Percentiles rank a stretch among this genome's conserved stretches.
These are phyloP conservation scores for Criorhina ranunculi DNA, from an alignment of 2,888 invertebrate genomes.

Conservation along the genomic window DNA sequence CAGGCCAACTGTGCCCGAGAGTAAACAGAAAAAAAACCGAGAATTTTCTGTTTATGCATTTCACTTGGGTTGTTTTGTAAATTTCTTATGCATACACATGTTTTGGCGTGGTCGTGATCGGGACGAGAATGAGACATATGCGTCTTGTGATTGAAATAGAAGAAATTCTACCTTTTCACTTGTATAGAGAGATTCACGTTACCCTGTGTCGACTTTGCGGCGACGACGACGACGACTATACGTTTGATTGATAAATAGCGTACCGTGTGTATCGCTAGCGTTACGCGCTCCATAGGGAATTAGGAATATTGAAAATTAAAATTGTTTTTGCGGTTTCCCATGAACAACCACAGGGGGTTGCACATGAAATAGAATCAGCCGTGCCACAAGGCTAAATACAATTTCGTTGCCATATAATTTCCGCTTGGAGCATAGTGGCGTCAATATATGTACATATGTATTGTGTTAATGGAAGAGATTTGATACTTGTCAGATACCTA, in stretches of 20 bases:
- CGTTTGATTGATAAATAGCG: slow-evolving; percentile 28
- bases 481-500: neutral
- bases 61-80: slow-evolving; percentile 2
- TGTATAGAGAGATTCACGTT: neutral
- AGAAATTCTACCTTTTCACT: neutral
- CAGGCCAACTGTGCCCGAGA: neutral
- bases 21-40: neutral
- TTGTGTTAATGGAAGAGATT: slow-evolving; percentile 1
- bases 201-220: slow-evolving; percentile 32
- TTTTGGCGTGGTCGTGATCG: slow-evolving; percentile 9
- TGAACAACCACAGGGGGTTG: neutral
- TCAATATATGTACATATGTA: neutral
- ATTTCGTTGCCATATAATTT: slow-evolving; percentile 17
- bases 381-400: neutral
- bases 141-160: slow-evolving; percentile 4
- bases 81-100: neutral
- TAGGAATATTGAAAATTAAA: slow-evolving; percentile 8
- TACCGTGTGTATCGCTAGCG: neutral
- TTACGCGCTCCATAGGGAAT: slow-evolving; percentile 7
- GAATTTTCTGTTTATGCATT: slow-evolving; percentile 3
- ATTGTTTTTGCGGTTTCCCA: slow-evolving; percentile 17
- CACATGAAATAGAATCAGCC: neutral
- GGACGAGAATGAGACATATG: no score
- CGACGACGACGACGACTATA: slow-evolving; percentile 33
- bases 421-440: slow-evolving; percentile 18